Conservation (phyloP, 2,797 vertebrate genomes). For the Atherinosoma microstoma region DNA sequence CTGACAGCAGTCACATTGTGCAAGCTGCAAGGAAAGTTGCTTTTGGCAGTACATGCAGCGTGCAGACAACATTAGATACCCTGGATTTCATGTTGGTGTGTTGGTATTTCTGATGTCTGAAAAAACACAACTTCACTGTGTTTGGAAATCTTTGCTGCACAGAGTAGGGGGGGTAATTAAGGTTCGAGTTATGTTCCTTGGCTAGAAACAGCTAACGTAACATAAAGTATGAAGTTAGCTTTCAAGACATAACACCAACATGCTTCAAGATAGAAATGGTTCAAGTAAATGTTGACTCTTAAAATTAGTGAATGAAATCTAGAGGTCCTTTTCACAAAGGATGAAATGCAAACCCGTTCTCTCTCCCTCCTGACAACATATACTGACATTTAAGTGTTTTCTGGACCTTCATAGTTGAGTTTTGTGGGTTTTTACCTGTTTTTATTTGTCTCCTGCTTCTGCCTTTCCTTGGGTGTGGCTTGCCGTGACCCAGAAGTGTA, state of each 20-base stretch:
- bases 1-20: neutral
- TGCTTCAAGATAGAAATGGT: too few species aligned
- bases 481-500: too few species aligned
- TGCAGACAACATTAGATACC: neutral
- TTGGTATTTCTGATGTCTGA: neutral
- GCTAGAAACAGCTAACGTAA: neutral
- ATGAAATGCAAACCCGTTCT: neutral
- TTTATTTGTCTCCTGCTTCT: too few species aligned
- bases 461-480: too few species aligned
- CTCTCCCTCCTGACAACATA: too few species aligned
- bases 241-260: neutral
- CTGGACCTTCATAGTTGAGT: too few species aligned
- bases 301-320: neutral
- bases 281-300: neutral
- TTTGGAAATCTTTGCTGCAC: neutral
- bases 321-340: neutral
- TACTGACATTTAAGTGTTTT: too few species aligned
- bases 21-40: neutral
- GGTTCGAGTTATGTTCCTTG: neutral
- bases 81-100: neutral
- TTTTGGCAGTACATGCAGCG: neutral
- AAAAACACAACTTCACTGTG: neutral
- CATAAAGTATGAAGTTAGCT: neutral
- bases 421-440: too few species aligned
- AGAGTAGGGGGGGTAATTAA: neutral